These are phyloP conservation scores for Gordius sp. DNA, from an alignment of 2,888 invertebrate species.

Conservation along the genomic window DNA sequence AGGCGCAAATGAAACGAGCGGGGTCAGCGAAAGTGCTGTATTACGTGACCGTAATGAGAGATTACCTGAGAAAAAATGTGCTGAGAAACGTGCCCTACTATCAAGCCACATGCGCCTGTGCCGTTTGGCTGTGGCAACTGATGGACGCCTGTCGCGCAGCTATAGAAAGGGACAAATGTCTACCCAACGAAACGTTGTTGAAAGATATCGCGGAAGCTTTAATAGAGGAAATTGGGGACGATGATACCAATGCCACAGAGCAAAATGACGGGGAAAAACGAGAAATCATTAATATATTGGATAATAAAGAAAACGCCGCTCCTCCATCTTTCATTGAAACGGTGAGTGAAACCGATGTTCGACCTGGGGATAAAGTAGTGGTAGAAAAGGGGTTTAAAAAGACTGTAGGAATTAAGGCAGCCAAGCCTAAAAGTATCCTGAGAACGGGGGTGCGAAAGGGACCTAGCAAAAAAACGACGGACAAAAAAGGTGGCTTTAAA, in stretches of 20 bases:
- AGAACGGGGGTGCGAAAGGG: no score
- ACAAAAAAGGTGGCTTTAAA: no score
- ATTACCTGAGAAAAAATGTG: neutral
- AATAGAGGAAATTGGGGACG: neutral
- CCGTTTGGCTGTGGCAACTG: neutral
- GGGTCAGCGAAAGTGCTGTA: neutral
- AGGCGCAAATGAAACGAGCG: neutral
- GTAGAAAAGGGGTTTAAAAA: neutral
- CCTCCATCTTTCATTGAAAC: no score
- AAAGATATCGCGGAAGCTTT: neutral
- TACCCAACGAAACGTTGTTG: neutral
- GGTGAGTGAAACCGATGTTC: neutral
- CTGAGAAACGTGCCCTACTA: neutral
- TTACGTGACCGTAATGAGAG: neutral
- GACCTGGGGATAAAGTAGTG: neutral
- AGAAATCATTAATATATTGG: neutral
- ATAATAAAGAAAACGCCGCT: no score
- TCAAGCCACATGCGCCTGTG: neutral
- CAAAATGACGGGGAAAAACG: neutral
- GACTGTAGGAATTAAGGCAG: no score
- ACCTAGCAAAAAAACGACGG: no score
- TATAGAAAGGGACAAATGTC: neutral
- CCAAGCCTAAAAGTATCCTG: no score
- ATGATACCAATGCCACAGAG: neutral
- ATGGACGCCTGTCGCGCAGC: neutral